Conservation (phyloP, 2,797 vertebrate genomes). For the Sebastes dallii region DNA sequence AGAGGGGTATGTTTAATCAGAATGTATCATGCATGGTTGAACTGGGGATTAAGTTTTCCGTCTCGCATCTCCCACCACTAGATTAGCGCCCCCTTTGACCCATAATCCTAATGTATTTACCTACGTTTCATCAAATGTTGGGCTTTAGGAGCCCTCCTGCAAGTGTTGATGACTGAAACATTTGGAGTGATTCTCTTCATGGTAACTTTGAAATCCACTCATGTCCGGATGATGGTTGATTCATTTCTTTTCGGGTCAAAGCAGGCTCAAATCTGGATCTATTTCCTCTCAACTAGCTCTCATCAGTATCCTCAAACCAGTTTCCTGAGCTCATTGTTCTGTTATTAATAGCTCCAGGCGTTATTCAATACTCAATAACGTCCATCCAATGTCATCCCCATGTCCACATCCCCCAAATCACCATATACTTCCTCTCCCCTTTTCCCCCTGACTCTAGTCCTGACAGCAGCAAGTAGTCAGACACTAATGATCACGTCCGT, state of each 20-base stretch:
- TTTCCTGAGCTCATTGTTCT: not conserved
- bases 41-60: constrained; percentile 48
- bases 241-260: not conserved
- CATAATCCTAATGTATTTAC: constrained; percentile 45
- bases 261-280: not conserved
- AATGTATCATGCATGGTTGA: constrained; percentile 30
- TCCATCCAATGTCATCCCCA: not conserved
- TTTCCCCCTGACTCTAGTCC: not conserved
- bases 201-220: constrained; percentile 36
- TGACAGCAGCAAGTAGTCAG: constrained; percentile 63
- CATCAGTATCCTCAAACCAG: not conserved
- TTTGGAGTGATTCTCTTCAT: not conserved
- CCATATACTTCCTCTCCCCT: not conserved
- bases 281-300: not conserved
- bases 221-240: not conserved
- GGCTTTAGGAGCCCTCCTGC: not conserved
- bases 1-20: constrained; percentile 34
- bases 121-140: constrained; percentile 14
- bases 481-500: constrained; percentile 74
- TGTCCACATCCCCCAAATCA: constrained; percentile 11
- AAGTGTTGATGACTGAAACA: constrained; percentile 9
- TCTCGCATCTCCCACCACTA: constrained; percentile 9
- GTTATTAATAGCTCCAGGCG: constrained; percentile 16
- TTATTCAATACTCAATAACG: constrained; percentile 11
- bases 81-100: constrained; percentile 46